phyloP scores from a whole-genome alignment of 2,888 invertebrate species.

The Standfussiana lucernea region DNA sequence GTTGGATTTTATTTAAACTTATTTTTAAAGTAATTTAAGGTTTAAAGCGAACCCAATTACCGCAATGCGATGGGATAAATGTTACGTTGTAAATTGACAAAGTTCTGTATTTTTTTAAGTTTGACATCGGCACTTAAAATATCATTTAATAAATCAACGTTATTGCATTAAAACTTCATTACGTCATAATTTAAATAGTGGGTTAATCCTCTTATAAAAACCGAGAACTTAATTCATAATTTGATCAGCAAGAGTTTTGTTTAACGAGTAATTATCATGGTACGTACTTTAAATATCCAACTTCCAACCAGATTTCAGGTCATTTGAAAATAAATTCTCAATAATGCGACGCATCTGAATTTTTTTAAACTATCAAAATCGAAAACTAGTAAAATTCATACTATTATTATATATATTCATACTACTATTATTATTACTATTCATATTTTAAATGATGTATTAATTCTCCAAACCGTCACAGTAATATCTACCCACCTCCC shows the following conservation, averaged over 20 bases:
- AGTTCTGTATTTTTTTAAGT: slow-evolving; percentile 14
- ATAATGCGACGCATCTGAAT: not conserved
- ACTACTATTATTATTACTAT: no score
- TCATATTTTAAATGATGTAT: not conserved
- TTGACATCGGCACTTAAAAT: slow-evolving; percentile 3
- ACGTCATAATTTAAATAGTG: not conserved
- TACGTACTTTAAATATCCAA: not conserved
- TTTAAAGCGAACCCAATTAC: slow-evolving; percentile 63
- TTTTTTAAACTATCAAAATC: not conserved
- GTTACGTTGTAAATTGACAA: slow-evolving; percentile 32
- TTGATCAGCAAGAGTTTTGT: not conserved
- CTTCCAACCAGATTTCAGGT: not conserved
- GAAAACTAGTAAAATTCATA: not conserved
- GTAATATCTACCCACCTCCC: slow-evolving; percentile 16
- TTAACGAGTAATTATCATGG: not conserved
- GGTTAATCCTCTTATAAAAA: not conserved
- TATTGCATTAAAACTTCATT: not conserved
- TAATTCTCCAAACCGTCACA: not conserved
- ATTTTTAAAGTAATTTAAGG: slow-evolving; percentile 67
- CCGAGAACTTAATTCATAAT: not conserved
- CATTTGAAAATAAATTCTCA: not conserved
- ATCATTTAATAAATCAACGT: not conserved
- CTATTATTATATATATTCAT: no score
- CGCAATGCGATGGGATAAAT: slow-evolving; percentile 60
- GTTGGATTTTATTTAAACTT: slow-evolving; percentile 57